Conservation (phyloP, 2,797 vertebrate species). For the Echeneis naucrates region DNA sequence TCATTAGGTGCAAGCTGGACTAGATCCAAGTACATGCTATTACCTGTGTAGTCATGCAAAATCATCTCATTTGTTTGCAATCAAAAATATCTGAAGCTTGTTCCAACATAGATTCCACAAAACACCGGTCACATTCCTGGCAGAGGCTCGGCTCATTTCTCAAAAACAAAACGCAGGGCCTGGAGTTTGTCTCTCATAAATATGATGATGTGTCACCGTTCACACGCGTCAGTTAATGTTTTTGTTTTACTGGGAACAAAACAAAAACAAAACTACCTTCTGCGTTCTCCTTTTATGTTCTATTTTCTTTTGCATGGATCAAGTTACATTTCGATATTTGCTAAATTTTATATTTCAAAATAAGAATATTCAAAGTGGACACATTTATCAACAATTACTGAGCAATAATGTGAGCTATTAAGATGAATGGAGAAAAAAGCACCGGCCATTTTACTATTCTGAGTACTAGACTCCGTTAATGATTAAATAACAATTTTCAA, state of each 20-base stretch:
- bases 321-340: too few relatives aligned
- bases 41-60: slow-evolving; percentile 19
- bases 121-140: slow-evolving; percentile 28
- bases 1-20: not conserved
- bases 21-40: slow-evolving; percentile 18
- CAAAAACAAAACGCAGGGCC: not conserved
- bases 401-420: too few relatives aligned
- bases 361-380: too few relatives aligned
- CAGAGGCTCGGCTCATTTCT: not conserved
- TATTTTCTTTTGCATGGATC: too few relatives aligned
- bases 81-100: slow-evolving; percentile 30
- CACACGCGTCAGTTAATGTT: not conserved
- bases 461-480: too few relatives aligned
- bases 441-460: too few relatives aligned
- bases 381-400: too few relatives aligned
- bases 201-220: not conserved
- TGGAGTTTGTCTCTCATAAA: not conserved
- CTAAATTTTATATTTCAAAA: too few relatives aligned
- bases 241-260: not conserved
- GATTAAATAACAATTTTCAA: too few relatives aligned
- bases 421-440: too few relatives aligned
- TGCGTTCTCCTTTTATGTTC: too few relatives aligned
- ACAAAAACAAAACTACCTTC: too few relatives aligned
- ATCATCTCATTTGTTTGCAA: slow-evolving; percentile 9
- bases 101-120: not conserved